Base-by-base conservation (phyloP, 2,888 invertebrate genomes). In the Lacanobia oleracea region DNA sequence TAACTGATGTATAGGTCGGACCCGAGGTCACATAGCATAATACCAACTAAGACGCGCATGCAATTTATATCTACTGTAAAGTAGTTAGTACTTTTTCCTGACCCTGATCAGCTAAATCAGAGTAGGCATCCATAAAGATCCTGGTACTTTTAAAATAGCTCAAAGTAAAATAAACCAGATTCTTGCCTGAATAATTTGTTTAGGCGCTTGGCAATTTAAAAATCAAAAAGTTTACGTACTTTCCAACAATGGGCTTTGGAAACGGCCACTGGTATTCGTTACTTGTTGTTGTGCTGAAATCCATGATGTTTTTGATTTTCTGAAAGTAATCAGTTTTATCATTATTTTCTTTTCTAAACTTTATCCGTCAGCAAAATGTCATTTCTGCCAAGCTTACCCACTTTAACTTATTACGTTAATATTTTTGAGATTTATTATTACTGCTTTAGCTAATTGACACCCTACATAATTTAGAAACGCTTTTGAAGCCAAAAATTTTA, bases 221-320 rank as follows among this genome's bases (percentile, higher is more conserved):
- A 37, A 53, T 37, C 1, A 4, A 23, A 45, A 23, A 1, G 12
- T 7, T 10, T 67, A 88, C 92, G 75, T 94, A 97, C 97, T 94
- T 97, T 75, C 96, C 94, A 57, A 96, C 89, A 7, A 97, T 85
- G 0, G 97, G 97, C 81, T 96, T 96, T 45, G 96, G 93, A 88
- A 96, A 96, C 0, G 97, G 97, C 97, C 97, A 97, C 86, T 93
- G 94, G 85, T 93, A 97, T 79, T 97, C 97, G 73, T 90, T 93
- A 75, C 94, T 94, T 65, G 91, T 93, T 45, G 93, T 93, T 9
- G 96, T 96, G 75, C 90, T 89, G 83, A 97, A 97, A 88, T 96
- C 93, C 92, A 96, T 96, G 76, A 77, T 89, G 71, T n/a, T 60
- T 57, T 37, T 54, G 18, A 10, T 60, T 40, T 64, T 64, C 85